These are phyloP conservation scores for Pipra filicauda DNA, from an alignment of 2,113 vertebrate species.

Conservation along the genomic window DNA sequence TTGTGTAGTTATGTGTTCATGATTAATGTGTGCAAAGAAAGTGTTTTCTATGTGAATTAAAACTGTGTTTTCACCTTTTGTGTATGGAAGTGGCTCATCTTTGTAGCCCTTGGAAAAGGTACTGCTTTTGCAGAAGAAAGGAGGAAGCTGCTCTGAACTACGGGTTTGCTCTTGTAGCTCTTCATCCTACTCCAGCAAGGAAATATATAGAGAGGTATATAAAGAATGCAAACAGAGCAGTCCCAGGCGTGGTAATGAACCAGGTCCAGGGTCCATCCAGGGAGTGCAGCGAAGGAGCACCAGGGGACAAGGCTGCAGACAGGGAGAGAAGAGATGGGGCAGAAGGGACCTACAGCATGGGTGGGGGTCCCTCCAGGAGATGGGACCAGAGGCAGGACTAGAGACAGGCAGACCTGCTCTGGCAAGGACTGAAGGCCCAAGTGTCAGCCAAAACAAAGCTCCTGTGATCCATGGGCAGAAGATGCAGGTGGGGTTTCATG, in stretches of 20 bases:
- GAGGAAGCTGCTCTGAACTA: neutral
- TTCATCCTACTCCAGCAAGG: neutral
- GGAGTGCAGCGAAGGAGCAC: neutral
- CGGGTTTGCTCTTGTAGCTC: neutral
- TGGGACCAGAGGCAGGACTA: neutral
- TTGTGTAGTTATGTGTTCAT: neutral
- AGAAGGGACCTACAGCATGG: accelerated
- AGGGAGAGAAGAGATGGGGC: neutral
- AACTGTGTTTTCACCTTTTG: neutral
- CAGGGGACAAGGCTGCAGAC: neutral
- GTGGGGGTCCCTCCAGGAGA: neutral
- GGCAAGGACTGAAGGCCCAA: neutral
- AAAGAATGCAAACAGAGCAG: neutral
- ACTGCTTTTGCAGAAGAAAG: neutral
- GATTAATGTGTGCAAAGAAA: neutral
- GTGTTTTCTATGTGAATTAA: neutral
- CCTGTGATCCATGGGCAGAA: neutral
- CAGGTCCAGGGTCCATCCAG: neutral
- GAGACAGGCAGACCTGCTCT: neutral
- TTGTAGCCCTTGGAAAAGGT: neutral
- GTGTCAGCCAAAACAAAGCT: neutral
- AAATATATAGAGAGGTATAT: neutral
- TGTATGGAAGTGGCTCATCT: neutral
- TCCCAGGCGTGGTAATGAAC: neutral
- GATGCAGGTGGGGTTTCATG: neutral